Evolutionary conservation across 2,888 invertebrate species (phyloP).

Genomic region (Elaeidobius kamerunicus): DNA sequence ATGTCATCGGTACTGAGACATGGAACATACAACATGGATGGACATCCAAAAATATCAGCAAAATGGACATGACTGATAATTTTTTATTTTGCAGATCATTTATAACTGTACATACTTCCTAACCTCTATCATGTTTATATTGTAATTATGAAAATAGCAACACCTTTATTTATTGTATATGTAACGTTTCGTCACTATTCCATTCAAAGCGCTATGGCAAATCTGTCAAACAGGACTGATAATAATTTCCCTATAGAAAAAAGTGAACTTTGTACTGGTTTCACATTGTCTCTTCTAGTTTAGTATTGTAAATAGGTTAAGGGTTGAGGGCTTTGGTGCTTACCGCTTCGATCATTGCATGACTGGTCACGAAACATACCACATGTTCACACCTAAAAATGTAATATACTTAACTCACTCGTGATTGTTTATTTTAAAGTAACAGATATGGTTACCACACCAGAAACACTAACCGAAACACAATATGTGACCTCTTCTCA

Average conservation of each 20-base stretch:
- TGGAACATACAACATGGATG: conserved; percentile 13
- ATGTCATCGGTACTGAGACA: conserved; percentile 29
- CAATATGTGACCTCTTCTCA: conserved; percentile 41
- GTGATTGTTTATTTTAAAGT: conserved; percentile 45
- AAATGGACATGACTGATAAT: conserved; percentile 30
- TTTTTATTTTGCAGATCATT: conserved; percentile 42
- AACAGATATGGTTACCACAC: conserved; percentile 50
- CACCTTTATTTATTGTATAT: conserved; percentile 36
- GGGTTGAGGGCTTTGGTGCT: conserved; percentile 31
- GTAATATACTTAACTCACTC: conserved; percentile 39
- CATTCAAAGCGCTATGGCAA: conserved; percentile 30
- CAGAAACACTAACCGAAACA: conserved; percentile 50
- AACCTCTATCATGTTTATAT: conserved; percentile 34
- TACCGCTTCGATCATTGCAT: conserved; percentile 35
- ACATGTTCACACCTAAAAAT: conserved; percentile 33
- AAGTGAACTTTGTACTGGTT: conserved; percentile 38
- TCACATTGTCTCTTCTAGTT: conserved; percentile 30
- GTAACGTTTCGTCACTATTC: conserved; percentile 17
- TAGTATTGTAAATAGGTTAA: conserved; percentile 26
- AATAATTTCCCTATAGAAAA: conserved; percentile 18
- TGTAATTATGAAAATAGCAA: conserved; percentile 46
- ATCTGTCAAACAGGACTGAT: conserved; percentile 41
- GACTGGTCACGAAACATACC: conserved; percentile 31
- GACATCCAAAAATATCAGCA: conserved; percentile 25
- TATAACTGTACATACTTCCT: conserved; percentile 46